Conservation (phyloP, 2,113 vertebrate genomes). For the Suricata suricatta region DNA sequence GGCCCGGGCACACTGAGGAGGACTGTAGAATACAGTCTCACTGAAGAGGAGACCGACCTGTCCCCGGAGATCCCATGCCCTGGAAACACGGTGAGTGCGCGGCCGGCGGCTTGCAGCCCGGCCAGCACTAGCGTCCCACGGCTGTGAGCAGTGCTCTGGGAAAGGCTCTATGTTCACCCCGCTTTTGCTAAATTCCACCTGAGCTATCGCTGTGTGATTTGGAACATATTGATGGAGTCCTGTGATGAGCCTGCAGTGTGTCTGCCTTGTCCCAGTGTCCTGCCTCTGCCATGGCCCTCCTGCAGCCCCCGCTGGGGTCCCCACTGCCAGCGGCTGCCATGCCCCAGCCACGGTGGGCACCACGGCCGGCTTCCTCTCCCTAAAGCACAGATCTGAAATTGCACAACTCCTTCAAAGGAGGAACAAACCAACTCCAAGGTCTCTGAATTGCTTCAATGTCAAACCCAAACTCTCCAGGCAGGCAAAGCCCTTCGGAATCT, state of each 20-base stretch:
- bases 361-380: background rate
- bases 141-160: fast-evolving
- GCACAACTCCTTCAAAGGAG: background rate
- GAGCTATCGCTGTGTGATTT: fast-evolving
- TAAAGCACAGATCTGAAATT: background rate
- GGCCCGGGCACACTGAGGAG: background rate
- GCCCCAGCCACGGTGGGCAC: fast-evolving
- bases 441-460: background rate
- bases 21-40: background rate
- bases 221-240: background rate
- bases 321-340: fast-evolving
- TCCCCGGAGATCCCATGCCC: background rate
- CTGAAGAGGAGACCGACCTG: background rate
- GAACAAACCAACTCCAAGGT: too few relatives aligned
- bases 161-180: background rate
- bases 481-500: background rate
- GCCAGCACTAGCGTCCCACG: background rate
- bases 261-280: background rate
- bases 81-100: fast-evolving
- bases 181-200: too few relatives aligned
- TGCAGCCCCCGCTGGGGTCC: background rate
- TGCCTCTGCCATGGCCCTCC: background rate
- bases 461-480: too few relatives aligned
- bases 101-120: background rate
- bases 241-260: background rate